phyloP scores from a whole-genome alignment of 2,888 invertebrate genomes.

The Drosophila nr. perissopoda region DNA sequence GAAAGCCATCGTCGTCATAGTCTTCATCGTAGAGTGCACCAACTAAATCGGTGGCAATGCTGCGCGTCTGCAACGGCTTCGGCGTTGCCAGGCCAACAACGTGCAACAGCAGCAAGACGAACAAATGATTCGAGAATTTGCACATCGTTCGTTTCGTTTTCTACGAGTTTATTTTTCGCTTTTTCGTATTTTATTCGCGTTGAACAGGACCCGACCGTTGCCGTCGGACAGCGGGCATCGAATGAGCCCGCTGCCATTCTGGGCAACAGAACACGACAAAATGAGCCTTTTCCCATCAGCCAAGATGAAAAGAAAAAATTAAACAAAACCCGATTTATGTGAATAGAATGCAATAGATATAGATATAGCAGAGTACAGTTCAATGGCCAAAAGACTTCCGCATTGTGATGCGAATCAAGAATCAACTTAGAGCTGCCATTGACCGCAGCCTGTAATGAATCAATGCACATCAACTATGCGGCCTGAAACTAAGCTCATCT shows the following conservation, averaged over 20 bases:
- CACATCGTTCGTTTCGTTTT: slow-evolving; percentile 74
- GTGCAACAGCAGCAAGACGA: slow-evolving; percentile 72
- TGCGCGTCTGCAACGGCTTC: slow-evolving; percentile 42
- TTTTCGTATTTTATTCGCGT: background rate
- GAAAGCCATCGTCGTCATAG: slow-evolving; percentile 66
- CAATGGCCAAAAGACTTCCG: slow-evolving; percentile 76
- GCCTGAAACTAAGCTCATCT: background rate
- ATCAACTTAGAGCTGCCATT: slow-evolving; percentile 33
- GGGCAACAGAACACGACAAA: slow-evolving; percentile 14
- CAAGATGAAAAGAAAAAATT: slow-evolving; percentile 3
- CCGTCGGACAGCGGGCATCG: slow-evolving; percentile 50
- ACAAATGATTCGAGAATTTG: slow-evolving; percentile 83
- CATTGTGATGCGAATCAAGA: slow-evolving; percentile 67
- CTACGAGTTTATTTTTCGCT: slow-evolving; percentile 3
- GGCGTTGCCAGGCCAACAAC: slow-evolving; percentile 33
- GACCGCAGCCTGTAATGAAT: slow-evolving; percentile 36
- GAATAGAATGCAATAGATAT: slow-evolving; percentile 19
- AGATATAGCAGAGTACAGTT: slow-evolving; percentile 41
- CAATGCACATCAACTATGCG: slow-evolving; percentile 28
- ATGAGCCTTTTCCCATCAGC: slow-evolving; percentile 45
- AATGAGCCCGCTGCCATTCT: slow-evolving; percentile 59
- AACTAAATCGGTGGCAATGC: slow-evolving; percentile 53
- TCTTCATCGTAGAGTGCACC: slow-evolving; percentile 61
- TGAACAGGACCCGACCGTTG: slow-evolving; percentile 66
- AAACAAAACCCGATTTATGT: slow-evolving; percentile 67